Evolutionary conservation across 2,797 vertebrate species (phyloP), one percentile per base, ranked within the genome.

Genomic region (Mionectes olivaceus): DNA sequence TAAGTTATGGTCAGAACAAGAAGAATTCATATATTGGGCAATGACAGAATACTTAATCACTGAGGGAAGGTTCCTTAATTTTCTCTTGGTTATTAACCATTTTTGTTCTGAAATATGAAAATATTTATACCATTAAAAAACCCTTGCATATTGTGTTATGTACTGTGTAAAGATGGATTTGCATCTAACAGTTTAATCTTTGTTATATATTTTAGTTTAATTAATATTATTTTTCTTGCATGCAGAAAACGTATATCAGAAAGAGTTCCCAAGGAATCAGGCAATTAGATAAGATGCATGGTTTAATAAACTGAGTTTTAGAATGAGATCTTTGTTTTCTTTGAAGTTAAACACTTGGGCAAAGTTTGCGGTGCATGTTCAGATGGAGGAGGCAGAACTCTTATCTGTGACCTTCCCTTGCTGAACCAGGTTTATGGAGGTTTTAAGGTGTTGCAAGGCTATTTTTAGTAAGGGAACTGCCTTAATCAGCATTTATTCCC

Each of bases 321-420:
- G 60, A 83, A 39, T 13, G 44, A 63, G n/a, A 41, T 32, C 35
- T 41, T 78, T 5, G 2, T 55, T 90, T 68, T 63, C 25, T 22
- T 68, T 83, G 32, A 67, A 60, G 59, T 28, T 4, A 70, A 87
- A 78, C 25, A 49, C 23, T 32, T 19, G 7, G 12, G 15, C 30
- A 80, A 67, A 53, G 10, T 7, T n/a, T 0, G 0, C 0, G 0
- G 13, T 47, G 6, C 33, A 70, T 44, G 30, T 39, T 75, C n/a
- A 67, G 33, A 13, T 14, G 8, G 10, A 75, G 11, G 17, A 71
- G 14, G 23, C 19, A 87, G 59, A 73, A 17, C 19, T 47, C 19
- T 47, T 78, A 25, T 8, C 56, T 57, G 32, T n/a, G 32, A 43
- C 23, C 22, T 59, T 74, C 30, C 35, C 25, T 65, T 21, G 8